phyloP scores from a whole-genome alignment of 2,113 vertebrate genomes.

The Crotalus tigris region DNA sequence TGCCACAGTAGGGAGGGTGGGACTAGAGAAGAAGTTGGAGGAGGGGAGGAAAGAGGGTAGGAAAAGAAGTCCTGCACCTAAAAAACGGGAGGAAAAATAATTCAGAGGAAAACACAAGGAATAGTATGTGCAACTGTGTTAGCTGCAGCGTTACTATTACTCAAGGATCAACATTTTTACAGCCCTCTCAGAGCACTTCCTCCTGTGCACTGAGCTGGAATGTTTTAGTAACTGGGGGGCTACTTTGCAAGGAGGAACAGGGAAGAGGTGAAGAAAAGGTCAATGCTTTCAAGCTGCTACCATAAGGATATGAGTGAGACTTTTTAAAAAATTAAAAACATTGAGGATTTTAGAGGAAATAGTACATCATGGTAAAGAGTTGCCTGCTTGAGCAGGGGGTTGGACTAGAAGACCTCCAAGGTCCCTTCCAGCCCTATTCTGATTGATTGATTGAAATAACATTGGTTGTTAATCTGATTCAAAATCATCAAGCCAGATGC shows the following conservation, averaged over 20 bases:
- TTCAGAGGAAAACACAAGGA: constrained; percentile 59
- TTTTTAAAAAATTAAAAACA: neutral
- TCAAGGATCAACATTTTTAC: constrained; percentile 56
- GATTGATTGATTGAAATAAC: neutral
- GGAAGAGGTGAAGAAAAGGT: constrained; percentile 49
- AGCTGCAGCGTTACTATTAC: constrained; percentile 47
- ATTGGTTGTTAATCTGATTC: neutral
- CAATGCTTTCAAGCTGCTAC: constrained; percentile 54
- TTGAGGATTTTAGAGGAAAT: neutral
- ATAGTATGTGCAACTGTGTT: constrained; percentile 65
- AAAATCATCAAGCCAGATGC: neutral
- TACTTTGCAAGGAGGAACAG: constrained; percentile 16
- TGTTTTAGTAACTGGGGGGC: constrained; percentile 18
- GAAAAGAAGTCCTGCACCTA: constrained; percentile 50
- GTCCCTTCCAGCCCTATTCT: neutral
- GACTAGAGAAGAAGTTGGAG: neutral
- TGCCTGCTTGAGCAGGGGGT: neutral
- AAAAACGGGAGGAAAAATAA: constrained; percentile 44
- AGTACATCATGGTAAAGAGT: neutral
- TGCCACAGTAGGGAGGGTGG: constrained; percentile 61
- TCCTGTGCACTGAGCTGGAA: constrained; percentile 53
- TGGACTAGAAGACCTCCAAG: neutral
- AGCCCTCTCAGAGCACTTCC: constrained; percentile 61
- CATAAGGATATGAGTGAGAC: constrained; percentile 35
- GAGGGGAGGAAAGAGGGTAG: constrained; percentile 2